Conservation (phyloP, 2,113 vertebrate species). For the Perca fluviatilis region DNA sequence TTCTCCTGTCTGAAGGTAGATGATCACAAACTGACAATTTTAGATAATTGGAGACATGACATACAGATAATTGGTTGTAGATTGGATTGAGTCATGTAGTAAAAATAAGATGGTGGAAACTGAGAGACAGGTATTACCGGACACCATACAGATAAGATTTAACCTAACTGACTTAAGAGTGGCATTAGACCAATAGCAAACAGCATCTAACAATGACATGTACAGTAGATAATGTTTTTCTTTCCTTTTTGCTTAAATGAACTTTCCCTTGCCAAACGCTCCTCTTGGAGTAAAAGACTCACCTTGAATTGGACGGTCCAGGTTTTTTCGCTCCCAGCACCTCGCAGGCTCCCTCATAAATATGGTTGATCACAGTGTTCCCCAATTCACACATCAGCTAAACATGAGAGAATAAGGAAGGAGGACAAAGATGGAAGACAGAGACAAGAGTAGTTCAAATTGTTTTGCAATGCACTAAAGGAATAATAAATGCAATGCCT, state of each 20-base stretch:
- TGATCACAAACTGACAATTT: slow-evolving; percentile 13
- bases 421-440: slow-evolving; percentile 5
- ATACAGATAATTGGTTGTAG: background rate
- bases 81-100: background rate
- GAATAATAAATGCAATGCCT: background rate
- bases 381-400: slow-evolving; percentile 99
- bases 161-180: background rate
- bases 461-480: background rate
- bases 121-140: background rate
- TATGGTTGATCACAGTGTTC: slow-evolving; percentile 94
- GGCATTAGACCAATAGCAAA: background rate
- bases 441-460: background rate
- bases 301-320: slow-evolving; percentile 80
- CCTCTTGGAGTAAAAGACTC: slow-evolving; percentile 43
- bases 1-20: slow-evolving; percentile 90
- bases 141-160: background rate
- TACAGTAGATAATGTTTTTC: background rate
- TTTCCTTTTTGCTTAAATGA: background rate
- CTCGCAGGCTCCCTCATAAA: slow-evolving; percentile 93
- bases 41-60: background rate
- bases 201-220: background rate
- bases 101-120: background rate
- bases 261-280: background rate
- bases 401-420: slow-evolving; percentile 24
- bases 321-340: slow-evolving; percentile 92